Evolutionary conservation across 2,888 invertebrate genomes (phyloP).

Genomic region (Synanthedon formicaeformis): DNA sequence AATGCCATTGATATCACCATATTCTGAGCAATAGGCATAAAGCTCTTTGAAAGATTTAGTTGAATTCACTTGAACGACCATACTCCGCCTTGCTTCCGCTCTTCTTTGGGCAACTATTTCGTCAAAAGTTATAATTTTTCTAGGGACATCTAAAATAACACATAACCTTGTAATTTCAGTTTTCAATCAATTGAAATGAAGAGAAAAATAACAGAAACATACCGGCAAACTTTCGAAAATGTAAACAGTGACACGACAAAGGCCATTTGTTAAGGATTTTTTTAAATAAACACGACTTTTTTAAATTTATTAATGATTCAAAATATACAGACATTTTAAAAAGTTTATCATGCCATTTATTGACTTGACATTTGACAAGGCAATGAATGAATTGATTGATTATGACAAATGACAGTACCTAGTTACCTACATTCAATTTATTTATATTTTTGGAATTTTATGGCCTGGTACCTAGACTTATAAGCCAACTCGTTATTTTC

Average conservation of each 20-base stretch:
- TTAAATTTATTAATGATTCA: conserved; percentile 37
- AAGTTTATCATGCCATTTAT: no score
- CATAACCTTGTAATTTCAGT: conserved; percentile 39
- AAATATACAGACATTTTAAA: conserved; percentile 53
- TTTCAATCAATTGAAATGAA: conserved; percentile 6
- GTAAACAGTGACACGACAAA: conserved; percentile 32
- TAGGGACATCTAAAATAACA: conserved; percentile 37
- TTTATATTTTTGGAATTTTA: no score
- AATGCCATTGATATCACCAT: conserved; percentile 74
- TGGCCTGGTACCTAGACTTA: no score
- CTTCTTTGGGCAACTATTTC: conserved; percentile 71
- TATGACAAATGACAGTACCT: no score
- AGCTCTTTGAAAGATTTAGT: conserved; percentile 76
- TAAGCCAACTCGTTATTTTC: no score
- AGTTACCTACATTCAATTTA: no score
- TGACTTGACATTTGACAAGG: no score
- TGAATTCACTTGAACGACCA: conserved; percentile 82
- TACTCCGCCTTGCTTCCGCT: conserved; percentile 75
- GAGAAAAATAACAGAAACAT: conserved; percentile 4
- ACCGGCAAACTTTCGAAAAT: conserved; percentile 45
- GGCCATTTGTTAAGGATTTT: conserved; percentile 28
- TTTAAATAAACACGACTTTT: conserved; percentile 33
- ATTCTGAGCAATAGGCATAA: conserved; percentile 75
- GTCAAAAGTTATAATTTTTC: conserved; percentile 61
- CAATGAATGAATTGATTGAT: no score